phyloP scores from a whole-genome alignment of 2,797 vertebrate genomes.

The Scyliorhinus canicula region DNA sequence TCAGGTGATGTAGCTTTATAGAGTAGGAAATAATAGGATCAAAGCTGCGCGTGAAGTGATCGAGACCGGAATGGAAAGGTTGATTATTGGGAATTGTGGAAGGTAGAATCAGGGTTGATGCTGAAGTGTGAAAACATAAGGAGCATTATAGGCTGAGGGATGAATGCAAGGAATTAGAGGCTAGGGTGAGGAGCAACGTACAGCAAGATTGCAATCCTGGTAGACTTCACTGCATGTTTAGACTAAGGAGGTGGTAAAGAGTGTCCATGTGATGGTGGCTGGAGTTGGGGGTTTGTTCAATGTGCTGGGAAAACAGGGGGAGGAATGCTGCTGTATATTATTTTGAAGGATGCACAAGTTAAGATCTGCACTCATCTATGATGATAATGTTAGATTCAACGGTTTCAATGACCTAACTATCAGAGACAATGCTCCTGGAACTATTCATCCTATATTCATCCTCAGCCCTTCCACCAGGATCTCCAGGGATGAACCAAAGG shows the following conservation, averaged over 20 bases:
- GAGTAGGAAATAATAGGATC: too few relatives aligned
- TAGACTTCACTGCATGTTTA: neutral
- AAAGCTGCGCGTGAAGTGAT: neutral
- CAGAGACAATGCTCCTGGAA: neutral
- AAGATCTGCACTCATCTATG: neutral
- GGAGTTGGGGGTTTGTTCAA: neutral
- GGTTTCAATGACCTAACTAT: neutral
- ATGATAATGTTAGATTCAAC: neutral
- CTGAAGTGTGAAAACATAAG: neutral
- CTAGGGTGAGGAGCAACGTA: neutral
- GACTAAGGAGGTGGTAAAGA: neutral
- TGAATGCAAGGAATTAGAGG: neutral
- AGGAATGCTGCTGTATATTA: neutral
- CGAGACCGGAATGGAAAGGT: neutral
- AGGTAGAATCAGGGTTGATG: neutral
- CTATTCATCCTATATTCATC: neutral
- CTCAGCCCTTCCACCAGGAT: neutral
- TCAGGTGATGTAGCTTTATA: neutral
- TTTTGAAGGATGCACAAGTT: neutral
- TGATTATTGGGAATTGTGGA: neutral
- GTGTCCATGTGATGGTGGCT: neutral
- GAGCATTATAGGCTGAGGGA: neutral
- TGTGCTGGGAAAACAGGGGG: neutral
- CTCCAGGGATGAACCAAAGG: neutral
- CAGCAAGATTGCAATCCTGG: neutral